Percentiles rank a stretch among this genome's conserved stretches.
phyloP scores from a whole-genome alignment of 2,888 invertebrate genomes.

The Arctia plantaginis region DNA sequence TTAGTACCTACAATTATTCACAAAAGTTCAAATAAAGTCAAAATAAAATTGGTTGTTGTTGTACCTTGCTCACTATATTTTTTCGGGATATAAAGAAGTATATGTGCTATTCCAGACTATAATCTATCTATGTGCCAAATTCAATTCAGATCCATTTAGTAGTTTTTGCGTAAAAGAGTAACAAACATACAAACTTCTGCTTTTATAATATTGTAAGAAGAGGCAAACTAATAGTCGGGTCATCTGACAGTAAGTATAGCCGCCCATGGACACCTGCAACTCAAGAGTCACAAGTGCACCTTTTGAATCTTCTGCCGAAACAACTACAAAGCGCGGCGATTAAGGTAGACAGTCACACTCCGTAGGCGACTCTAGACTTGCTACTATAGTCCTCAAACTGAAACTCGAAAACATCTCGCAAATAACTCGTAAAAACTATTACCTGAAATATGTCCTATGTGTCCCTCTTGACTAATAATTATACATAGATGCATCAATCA shows the following conservation, averaged over 20 bases:
- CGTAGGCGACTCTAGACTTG: conserved; percentile 38
- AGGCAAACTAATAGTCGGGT: no score
- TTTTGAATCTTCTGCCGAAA: conserved; percentile 26
- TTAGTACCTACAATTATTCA: neutral
- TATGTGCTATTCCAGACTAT: no score
- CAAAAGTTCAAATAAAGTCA: neutral
- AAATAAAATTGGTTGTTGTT: neutral
- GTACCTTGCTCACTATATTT: no score
- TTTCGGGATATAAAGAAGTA: no score
- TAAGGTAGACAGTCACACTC: conserved; percentile 47
- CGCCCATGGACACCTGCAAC: no score
- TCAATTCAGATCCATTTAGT: no score
- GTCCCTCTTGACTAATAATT: neutral
- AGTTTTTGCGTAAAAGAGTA: no score
- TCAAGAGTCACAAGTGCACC: neutral
- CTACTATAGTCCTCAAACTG: conserved; percentile 16
- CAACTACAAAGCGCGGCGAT: conserved; percentile 47
- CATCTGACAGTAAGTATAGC: no score
- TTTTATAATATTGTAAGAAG: neutral
- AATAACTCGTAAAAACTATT: conserved; percentile 22
- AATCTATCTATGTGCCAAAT: no score
- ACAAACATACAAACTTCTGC: no score
- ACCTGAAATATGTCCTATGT: neutral
- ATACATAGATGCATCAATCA: neutral
- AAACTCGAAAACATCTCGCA: conserved; percentile 31